Base-by-base conservation (phyloP, 2,113 vertebrate species). In the Talpa occidentalis region DNA sequence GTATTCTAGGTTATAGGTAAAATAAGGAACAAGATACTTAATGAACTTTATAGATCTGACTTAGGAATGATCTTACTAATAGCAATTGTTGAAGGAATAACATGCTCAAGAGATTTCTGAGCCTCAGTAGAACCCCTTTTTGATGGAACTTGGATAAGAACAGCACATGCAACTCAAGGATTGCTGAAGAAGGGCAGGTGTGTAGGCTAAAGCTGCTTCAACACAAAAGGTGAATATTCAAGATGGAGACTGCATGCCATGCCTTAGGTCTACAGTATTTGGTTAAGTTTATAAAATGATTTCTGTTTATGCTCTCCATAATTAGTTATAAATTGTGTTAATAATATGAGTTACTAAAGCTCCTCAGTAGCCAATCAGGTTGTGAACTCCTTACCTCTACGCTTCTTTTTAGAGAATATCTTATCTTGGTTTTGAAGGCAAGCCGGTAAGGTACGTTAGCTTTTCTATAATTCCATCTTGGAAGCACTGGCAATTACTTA, bases 401-500 rank as follows among this genome's bases (percentile, higher is more conserved):
- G 42, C 14, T 49, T 91, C 64, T 94, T 91, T 37, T 56, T 88
- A 40, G 79, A 89, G 87, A 91, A 69, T 86, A 47, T 86, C 54
- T 82, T 86, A 47, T 86, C 54, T 82, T 77, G 44, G 73, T 94
- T 85, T 62, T 28, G 49, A 95, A 91, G 60, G 30, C 19, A 11
- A 30, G 42, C 12, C 72, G 44, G 30, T 78, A 66, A 70, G n/a
- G n/a, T n/a, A n/a, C n/a, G n/a, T 86, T 40, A 91, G 69, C 21
- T 94, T 67, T 90, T 28, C 24, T 56, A n/a, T 44, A 59, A 88
- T 83, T 91, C 11, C 66, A n/a, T 77, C 72, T 93, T 91, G 2
- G 77, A 93, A 95, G 95, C 85, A 87, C 3, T 93, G 28, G 93
- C 64, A 95, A 67, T 87, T 96, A 22, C 80, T 95, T 70, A 76